Conservation (phyloP, 2,888 invertebrate genomes). For the Tenthredo scrophulariae region DNA sequence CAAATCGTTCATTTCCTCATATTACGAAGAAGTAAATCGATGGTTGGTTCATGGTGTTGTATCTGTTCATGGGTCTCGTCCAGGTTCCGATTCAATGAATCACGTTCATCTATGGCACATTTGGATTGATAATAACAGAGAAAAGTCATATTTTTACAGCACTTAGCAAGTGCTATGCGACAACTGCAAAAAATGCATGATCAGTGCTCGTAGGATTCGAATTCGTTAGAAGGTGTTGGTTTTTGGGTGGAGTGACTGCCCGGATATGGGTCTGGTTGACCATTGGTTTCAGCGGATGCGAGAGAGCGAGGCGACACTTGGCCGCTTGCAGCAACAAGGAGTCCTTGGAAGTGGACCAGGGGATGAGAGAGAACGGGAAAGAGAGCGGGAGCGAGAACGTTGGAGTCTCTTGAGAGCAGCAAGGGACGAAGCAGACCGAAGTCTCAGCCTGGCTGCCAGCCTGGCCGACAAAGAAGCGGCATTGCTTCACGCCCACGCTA, state of each 20-base stretch:
- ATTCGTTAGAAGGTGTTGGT: constrained; percentile 66
- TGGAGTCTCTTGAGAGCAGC: constrained; percentile 94
- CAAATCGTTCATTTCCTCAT: constrained; percentile 13
- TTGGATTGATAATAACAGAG: too few species aligned
- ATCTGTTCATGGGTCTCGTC: too few species aligned
- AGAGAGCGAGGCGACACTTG: constrained; percentile 88
- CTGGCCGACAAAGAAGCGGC: constrained; percentile 93
- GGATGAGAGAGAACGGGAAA: constrained; percentile 89
- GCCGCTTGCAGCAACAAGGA: constrained; percentile 93
- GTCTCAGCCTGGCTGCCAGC: constrained; percentile 91
- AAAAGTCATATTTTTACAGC: too few species aligned
- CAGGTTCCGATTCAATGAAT: too few species aligned
- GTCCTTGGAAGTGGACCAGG: constrained; percentile 90
- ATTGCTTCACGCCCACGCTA: constrained; percentile 91
- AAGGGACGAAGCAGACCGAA: constrained; percentile 93
- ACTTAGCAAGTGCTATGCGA: neutral
- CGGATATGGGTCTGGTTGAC: constrained; percentile 75
- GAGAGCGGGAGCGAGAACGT: constrained; percentile 91
- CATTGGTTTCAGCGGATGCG: constrained; percentile 85
- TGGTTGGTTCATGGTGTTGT: neutral
- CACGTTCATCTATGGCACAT: too few species aligned
- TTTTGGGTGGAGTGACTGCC: constrained; percentile 74
- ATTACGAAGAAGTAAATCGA: neutral
- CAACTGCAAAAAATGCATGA: neutral
- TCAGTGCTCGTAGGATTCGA: neutral